Conservation (phyloP, 2,113 vertebrate species). For the Brachyhypopomus occidentalis region DNA sequence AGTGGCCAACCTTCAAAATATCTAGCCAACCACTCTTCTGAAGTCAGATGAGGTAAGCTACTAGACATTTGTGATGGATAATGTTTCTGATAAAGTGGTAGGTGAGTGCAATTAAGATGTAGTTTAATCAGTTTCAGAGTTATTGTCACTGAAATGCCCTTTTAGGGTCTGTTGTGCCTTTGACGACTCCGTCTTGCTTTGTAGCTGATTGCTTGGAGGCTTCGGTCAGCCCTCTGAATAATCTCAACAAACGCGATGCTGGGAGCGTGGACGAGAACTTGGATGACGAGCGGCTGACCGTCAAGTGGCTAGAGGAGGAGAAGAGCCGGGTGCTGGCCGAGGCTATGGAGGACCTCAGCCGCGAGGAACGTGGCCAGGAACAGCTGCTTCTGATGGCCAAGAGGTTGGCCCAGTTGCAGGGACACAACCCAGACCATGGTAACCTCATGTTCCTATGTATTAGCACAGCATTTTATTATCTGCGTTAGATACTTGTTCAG, state of each 20-base stretch:
- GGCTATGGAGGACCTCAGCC: constrained; percentile 81
- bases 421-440: constrained; percentile 89
- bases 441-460: not conserved
- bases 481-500: not conserved
- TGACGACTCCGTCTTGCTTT: not conserved
- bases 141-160: not conserved
- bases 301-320: constrained; percentile 80
- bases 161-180: not conserved
- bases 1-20: too few relatives aligned
- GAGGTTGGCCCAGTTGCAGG: constrained; percentile 84
- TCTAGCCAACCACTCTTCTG: too few relatives aligned
- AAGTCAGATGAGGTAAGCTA: too few relatives aligned
- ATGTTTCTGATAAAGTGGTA: too few relatives aligned
- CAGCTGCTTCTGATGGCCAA: constrained; percentile 83
- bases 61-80: too few relatives aligned
- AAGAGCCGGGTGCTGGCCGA: constrained; percentile 83
- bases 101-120: too few relatives aligned
- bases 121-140: not conserved
- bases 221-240: constrained; percentile 74
- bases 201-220: constrained; percentile 56
- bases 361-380: constrained; percentile 81
- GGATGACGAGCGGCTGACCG: constrained; percentile 65
- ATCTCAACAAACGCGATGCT: constrained; percentile 79
- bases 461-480: too few relatives aligned
- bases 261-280: constrained; percentile 67